phyloP scores from a whole-genome alignment of 2,113 vertebrate species.

The Rhipidura dahli region DNA sequence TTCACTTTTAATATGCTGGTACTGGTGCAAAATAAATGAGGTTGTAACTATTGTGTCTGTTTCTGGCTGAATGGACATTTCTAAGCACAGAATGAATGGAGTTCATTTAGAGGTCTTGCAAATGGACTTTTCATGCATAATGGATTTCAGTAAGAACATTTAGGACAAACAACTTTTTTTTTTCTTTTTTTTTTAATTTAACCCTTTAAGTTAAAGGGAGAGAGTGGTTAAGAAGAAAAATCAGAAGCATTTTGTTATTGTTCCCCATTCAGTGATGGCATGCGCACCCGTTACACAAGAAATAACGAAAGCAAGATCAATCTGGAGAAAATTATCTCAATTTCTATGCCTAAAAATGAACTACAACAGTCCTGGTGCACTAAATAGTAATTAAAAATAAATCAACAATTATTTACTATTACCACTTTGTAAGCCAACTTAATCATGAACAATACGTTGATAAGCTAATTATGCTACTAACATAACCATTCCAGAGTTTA shows the following conservation, averaged over 20 bases:
- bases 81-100: constrained; percentile 87
- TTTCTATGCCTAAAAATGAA: background rate
- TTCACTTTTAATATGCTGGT: constrained; percentile 60
- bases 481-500: background rate
- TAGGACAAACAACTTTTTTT: constrained; percentile 65
- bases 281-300: background rate
- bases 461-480: background rate
- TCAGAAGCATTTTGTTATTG: background rate
- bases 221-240: background rate
- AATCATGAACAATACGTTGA: background rate
- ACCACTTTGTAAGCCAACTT: background rate
- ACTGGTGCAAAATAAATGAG: constrained; percentile 68
- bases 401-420: background rate
- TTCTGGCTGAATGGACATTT: constrained; percentile 76
- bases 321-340: background rate
- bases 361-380: background rate
- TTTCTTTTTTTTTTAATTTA: background rate
- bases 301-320: background rate
- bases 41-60: constrained; percentile 73
- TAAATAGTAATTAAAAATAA: background rate
- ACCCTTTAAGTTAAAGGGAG: background rate
- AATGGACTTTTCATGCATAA: constrained; percentile 81
- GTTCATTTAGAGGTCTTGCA: constrained; percentile 83
- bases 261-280: background rate
- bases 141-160: constrained; percentile 76